Conservation (phyloP, 2,888 invertebrate species). For the Andrena bucephala region DNA sequence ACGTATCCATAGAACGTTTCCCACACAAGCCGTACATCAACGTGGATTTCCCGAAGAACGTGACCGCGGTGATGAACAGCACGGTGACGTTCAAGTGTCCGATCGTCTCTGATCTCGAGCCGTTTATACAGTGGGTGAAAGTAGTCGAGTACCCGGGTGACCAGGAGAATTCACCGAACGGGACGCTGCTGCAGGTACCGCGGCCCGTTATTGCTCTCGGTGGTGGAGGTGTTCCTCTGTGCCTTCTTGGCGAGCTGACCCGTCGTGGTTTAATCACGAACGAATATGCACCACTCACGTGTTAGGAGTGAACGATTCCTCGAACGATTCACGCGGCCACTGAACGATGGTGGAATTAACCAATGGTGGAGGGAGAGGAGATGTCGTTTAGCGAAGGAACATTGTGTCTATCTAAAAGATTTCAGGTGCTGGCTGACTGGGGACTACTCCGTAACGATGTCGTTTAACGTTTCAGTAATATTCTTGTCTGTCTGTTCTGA, state of each 20-base stretch:
- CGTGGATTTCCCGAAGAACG: constrained; percentile 92
- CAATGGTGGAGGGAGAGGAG: constrained; percentile 33
- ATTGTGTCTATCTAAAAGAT: constrained; percentile 17
- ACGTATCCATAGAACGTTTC: constrained; percentile 88
- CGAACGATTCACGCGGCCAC: too few relatives aligned
- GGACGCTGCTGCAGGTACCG: constrained; percentile 85
- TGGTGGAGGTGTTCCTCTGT: constrained; percentile 74
- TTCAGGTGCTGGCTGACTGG: constrained; percentile 30
- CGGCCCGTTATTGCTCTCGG: constrained; percentile 39
- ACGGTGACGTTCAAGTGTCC: constrained; percentile 92
- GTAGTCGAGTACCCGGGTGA: constrained; percentile 83
- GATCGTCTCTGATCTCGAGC: constrained; percentile 92
- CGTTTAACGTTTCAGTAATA: constrained; percentile 20
- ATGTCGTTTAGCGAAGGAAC: background rate
- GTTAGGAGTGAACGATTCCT: too few relatives aligned
- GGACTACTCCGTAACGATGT: background rate
- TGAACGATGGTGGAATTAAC: constrained; percentile 41
- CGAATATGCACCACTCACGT: too few relatives aligned
- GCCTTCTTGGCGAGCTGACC: constrained; percentile 8
- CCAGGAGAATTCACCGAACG: constrained; percentile 81
- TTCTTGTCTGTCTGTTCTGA: constrained; percentile 5
- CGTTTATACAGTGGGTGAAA: constrained; percentile 92
- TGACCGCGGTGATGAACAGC: constrained; percentile 91
- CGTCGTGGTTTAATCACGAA: background rate
- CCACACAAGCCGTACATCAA: constrained; percentile 94